A percentile compares a stretch with the other conserved stretches of the same genome.
Evolutionary conservation across 1,140 invertebrate species (phyloP).

Genomic region (Camponotus floridanus): DNA sequence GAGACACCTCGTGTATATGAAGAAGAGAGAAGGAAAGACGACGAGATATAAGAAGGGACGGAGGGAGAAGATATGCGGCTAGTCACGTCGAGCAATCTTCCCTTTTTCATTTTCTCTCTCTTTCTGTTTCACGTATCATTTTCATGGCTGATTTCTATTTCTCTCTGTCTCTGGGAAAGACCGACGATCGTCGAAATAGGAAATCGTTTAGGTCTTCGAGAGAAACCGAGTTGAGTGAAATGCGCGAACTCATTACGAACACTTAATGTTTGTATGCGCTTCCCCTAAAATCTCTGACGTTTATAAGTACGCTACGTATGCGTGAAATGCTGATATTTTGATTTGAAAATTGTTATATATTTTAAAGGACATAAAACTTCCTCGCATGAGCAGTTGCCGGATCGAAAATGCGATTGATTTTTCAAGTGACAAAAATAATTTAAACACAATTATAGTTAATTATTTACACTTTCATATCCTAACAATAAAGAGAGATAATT

Average conservation of each 20-base stretch:
- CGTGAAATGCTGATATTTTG: background rate
- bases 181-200: constrained; percentile 49
- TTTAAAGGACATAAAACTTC: background rate
- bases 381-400: background rate
- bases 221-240: constrained; percentile 22
- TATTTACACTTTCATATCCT: background rate
- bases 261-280: constrained; percentile 18
- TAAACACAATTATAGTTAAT: background rate
- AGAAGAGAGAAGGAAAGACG: background rate
- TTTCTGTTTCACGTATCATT: constrained; percentile 10
- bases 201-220: constrained; percentile 35
- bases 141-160: constrained; percentile 33
- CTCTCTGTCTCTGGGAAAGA: constrained; percentile 41
- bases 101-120: constrained; percentile 24
- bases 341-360: background rate
- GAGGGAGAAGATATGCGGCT: constrained; percentile 42
- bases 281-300: constrained; percentile 20
- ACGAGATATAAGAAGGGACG: constrained; percentile 20
- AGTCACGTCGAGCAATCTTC: constrained; percentile 62
- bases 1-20: constrained; percentile 51
- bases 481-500: background rate
- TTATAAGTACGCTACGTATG: constrained; percentile 10
- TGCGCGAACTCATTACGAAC: constrained; percentile 44
- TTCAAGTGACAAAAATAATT: background rate
- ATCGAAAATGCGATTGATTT: background rate